These are phyloP conservation scores for Chaenodraco wilsoni DNA, from an alignment of 2,797 vertebrate species.

Conservation along the genomic window DNA sequence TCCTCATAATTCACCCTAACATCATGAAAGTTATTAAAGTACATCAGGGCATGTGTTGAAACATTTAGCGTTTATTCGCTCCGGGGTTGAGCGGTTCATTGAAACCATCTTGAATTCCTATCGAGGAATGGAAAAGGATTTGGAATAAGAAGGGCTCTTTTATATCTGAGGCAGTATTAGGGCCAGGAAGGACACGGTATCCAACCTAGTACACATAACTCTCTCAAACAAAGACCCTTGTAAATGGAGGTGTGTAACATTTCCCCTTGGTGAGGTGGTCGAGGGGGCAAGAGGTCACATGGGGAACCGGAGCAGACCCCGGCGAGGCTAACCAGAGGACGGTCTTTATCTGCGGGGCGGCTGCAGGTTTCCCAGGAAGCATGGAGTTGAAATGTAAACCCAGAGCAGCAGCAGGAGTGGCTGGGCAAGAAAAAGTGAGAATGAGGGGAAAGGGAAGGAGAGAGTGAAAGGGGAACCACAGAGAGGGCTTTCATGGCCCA, in stretches of 20 bases:
- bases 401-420: conserved; percentile 44
- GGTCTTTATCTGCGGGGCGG: conserved; percentile 65
- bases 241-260: conserved; percentile 54
- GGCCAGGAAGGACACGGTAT: conserved; percentile 48
- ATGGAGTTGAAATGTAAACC: conserved; percentile 74
- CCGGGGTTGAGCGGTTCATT: conserved; percentile 55
- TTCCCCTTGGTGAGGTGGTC: conserved; percentile 46
- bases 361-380: conserved; percentile 72
- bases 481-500: conserved; percentile 74
- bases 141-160: conserved; percentile 33
- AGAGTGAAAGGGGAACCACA: conserved; percentile 76
- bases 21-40: conserved; percentile 48
- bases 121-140: conserved; percentile 46
- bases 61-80: conserved; percentile 50
- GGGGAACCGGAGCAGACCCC: conserved; percentile 61
- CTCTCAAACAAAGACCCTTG: conserved; percentile 60
- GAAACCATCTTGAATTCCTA: conserved; percentile 56
- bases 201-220: conserved; percentile 45
- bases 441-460: conserved; percentile 35
- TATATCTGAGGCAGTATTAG: conserved; percentile 42
- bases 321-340: conserved; percentile 51
- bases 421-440: conserved; percentile 37
- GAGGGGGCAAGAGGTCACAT: conserved; percentile 47
- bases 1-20: conserved; percentile 36
- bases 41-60: conserved; percentile 58